Conservation (phyloP, 2,797 vertebrate genomes). For the Rhinogobio ventralis region DNA sequence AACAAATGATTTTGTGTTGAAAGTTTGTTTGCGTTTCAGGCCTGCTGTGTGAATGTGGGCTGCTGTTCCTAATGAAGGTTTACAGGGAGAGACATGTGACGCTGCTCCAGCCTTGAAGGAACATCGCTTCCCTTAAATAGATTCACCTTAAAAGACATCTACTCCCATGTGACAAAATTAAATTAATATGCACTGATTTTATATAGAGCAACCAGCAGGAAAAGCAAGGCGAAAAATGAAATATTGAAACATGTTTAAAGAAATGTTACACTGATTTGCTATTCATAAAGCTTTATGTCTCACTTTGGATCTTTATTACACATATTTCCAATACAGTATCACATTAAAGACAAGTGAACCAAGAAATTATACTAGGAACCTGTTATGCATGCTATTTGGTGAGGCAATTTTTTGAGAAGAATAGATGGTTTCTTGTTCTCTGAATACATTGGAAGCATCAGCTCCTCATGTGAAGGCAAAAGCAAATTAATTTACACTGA, state of each 20-base stretch:
- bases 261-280: neutral
- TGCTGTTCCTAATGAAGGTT: constrained; percentile 46
- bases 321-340: constrained; percentile 7
- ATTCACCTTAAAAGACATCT: constrained; percentile 58
- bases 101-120: constrained; percentile 42
- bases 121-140: constrained; percentile 58
- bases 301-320: constrained; percentile 2
- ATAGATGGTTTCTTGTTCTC: neutral
- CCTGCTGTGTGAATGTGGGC: constrained; percentile 54
- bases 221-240: neutral
- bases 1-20: constrained; percentile 36
- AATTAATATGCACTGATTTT: constrained; percentile 42
- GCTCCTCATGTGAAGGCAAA: neutral
- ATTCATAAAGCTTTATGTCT: constrained; percentile 7
- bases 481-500: neutral
- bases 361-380: constrained; percentile 9
- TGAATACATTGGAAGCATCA: neutral
- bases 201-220: constrained; percentile 40
- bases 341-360: constrained; percentile 20
- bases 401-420: neutral
- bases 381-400: neutral
- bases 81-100: constrained; percentile 51
- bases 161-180: constrained; percentile 40
- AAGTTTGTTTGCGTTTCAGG: constrained; percentile 39
- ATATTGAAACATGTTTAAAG: constrained; percentile 9